These are phyloP conservation scores for Encarsia formosa DNA, from an alignment of 2,888 invertebrate species.

Conservation along the genomic window DNA sequence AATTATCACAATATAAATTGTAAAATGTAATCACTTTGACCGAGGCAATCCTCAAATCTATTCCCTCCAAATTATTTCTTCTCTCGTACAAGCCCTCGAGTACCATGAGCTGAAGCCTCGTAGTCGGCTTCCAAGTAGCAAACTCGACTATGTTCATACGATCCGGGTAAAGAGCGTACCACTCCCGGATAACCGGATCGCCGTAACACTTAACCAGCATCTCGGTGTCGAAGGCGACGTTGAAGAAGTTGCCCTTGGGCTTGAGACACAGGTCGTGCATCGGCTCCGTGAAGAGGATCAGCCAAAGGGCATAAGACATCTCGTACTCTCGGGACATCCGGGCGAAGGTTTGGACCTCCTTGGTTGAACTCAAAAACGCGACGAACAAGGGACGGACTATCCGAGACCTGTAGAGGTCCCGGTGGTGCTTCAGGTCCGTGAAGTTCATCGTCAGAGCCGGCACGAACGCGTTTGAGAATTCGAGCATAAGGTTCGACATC, in stretches of 20 bases:
- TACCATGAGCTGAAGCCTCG: background rate
- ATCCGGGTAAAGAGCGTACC: constrained; percentile 1
- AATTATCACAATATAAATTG: no score
- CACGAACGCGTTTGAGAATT: background rate
- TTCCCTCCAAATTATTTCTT: background rate
- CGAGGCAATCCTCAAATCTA: background rate
- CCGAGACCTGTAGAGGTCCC: background rate
- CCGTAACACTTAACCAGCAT: constrained; percentile 31
- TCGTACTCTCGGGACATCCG: background rate
- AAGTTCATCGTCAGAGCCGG: background rate
- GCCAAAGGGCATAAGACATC: background rate
- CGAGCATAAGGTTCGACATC: background rate
- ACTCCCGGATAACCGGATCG: background rate
- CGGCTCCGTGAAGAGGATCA: background rate
- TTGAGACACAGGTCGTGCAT: background rate
- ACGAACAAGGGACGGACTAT: background rate
- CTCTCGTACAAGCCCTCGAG: background rate
- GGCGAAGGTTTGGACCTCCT: background rate
- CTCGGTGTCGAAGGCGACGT: constrained; percentile 31
- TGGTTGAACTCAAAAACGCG: background rate
- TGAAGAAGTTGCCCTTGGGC: constrained; percentile 26
- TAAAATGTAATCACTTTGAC: background rate
- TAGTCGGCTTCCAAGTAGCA: background rate
- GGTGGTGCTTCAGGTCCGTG: background rate
- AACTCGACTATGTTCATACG: background rate